Base-by-base conservation (phyloP, 2,888 invertebrate species). In the Teleogryllus oceanicus region DNA sequence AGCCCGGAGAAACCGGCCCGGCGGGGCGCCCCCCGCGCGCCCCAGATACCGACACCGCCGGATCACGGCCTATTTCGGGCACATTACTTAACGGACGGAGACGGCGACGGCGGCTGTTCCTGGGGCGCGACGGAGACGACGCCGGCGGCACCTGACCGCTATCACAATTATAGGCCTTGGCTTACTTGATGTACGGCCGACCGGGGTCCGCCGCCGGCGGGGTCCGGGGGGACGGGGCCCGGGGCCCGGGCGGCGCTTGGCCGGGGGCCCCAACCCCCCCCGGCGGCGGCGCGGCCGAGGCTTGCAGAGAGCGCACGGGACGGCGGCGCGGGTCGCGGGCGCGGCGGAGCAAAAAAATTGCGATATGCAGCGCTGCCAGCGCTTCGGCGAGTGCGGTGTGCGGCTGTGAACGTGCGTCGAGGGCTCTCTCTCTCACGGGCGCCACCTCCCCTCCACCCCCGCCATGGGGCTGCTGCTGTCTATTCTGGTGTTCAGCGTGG, bases 391-490 rank as follows among this genome's bases (percentile, higher is more conserved):
- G 62, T 13, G n/a, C 62, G 62, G 11, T 62, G 62, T 8, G 37
- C 37, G 37, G 37, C 37, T 37, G 37, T 62, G 62, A 62, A 62
- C 62, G 62, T 13, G n/a, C 37, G 37, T 37, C 37, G 37, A 37
- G 37, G 37, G 37, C 37, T 37, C 37, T 62, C 62, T 62, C 11
- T 0, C 16, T 11, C 11, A 11, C 16, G 51, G n/a, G n/a, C 62
- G 62, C 8, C 16, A 62, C 13, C 62, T n/a, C 62, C n/a, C 16
- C 16, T 11, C n/a, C 62, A n/a, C 20, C n/a, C 76, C 4, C 11
- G 51, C 85, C 85, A 92, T 95, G 92, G 94, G 94, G 85, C 89
- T 94, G 83, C 87, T 94, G 84, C 87, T 95, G 81, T 94, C 95
- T 78, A 88, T 93, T 84, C 88, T 94, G 82, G 90, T 94, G 80